Base-by-base conservation (phyloP, 2,797 vertebrate species). In the Lithobates pipiens region DNA sequence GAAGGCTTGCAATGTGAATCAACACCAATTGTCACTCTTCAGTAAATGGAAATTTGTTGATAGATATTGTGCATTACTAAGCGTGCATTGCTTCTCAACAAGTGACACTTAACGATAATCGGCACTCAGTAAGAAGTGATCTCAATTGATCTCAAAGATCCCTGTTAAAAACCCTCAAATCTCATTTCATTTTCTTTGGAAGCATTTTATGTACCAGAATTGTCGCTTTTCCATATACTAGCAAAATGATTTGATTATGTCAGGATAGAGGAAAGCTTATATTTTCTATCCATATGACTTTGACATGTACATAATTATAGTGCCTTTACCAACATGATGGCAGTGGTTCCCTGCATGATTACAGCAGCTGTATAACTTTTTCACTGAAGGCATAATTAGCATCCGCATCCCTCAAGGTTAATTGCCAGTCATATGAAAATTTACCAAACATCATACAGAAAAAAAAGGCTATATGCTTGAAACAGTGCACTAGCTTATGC, bases 81-180 rank as follows among this genome's bases (percentile, higher is more conserved):
- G 25, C 13, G 11, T 13, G 25, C 25, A 29, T 27, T 29, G 18
- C 25, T 29, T 67, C 65, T 4, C n/a, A 67, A 29, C 65, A 67
- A 67, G 65, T 72, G 7, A 23, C 27, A 34, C 70, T 21, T 42
- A 34, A 27, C 18, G 7, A 67, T 29, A 67, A 67, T 25, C 16
- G 25, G 65, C 25, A 67, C 65, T 67, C 65, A 67, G 65, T 67
- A 29, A 67, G 21, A 67, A 67, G 65, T 67, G 65, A 29, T 67
- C 65, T 27, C 23, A 67, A 29, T 25, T 67, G 65, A 29, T 67
- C 65, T 67, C 61, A 65, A 65, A 65, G n/a, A 65, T 65, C 23
- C 21, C 10, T 29, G 65, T 29, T 67, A 25, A 67, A 67, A 25
- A 29, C 65, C n/a, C 65, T 27, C 5, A 29, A 27, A 27, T 67